Percentiles rank a stretch among this genome's conserved stretches.
phyloP scores from a whole-genome alignment of 2,113 vertebrate genomes.

The Psilopsiagon aurifrons region DNA sequence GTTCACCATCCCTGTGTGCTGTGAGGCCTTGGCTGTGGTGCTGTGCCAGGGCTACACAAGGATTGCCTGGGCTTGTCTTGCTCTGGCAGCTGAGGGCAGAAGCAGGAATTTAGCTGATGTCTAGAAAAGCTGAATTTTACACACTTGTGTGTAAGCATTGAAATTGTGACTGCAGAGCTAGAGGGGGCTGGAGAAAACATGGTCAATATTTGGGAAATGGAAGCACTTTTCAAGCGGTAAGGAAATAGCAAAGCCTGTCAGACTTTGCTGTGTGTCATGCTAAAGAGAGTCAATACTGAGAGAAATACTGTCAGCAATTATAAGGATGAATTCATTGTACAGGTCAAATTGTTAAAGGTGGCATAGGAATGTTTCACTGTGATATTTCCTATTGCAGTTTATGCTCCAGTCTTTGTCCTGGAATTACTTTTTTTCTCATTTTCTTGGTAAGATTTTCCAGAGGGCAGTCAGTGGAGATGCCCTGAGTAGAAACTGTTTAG shows the following conservation, averaged over 20 bases:
- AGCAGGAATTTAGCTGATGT: not conserved
- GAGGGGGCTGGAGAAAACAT: not conserved
- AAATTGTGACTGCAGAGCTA: not conserved
- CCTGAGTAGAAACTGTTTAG: not conserved
- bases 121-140: not conserved
- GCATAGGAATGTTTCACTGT: not conserved
- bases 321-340: not conserved
- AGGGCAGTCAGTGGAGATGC: not conserved
- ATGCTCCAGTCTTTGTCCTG: not conserved
- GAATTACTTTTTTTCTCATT: not conserved
- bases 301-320: not conserved
- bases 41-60: not conserved
- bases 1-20: not conserved
- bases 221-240: not conserved
- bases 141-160: not conserved
- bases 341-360: not conserved
- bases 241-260: not conserved
- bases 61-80: not conserved
- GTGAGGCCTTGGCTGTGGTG: not conserved
- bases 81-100: not conserved
- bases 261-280: not conserved
- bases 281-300: not conserved
- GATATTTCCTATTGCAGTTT: not conserved
- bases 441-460: not conserved
- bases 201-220: not conserved